Evolutionary conservation across 2,797 vertebrate species (phyloP), one percentile per base, ranked within the genome.

Genomic region (Crax fasciolata): DNA sequence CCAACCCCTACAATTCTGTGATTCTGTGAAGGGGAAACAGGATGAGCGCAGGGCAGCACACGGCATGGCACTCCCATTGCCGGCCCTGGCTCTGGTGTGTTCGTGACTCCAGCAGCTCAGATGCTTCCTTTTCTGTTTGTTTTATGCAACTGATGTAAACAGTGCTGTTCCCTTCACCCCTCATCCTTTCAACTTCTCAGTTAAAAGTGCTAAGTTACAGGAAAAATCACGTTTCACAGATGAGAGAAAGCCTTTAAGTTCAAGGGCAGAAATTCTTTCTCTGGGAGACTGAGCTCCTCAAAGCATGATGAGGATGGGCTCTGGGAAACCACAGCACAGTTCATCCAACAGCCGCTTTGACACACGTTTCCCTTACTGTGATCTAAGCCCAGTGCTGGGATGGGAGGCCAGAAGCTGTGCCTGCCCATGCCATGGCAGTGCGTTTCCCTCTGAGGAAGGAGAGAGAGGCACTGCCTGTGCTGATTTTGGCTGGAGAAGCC

Each of bases 341-440:
- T 70, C n/a, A 43, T 23, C 41, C 76, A 65, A 11, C 28, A 41
- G 41, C 63, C 1, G 12, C 30, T 55, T 55, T n/a, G 54, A n/a
- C 30, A 18, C 28, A 19, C 54, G n/a, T 55, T 55, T 55, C 18
- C 54, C 54, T 30, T 55, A 25, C 25, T 43, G 4, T 25, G 16
- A 20, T 48, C 21, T 57, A 38, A 54, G 44, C 13, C 28, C 65
- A 1, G 0, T 41, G 28, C 27, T 43, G 28, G 49, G 38, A 9
- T 17, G 51, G 73, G 12, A 14, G 43, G 16, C 38, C 27, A 62
- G 57, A 62, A 75, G 43, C 32, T 3, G 2, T 13, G 19, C 41
- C 46, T 78, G 38, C 32, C n/a, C 0, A 0, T 52, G 28, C 55
- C 2, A 17, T 4, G 8, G 28, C 35, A 61, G 11, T 4, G 19